These are phyloP conservation scores for Mus spretus DNA, from an alignment of 2,797 vertebrate species.

Conservation along the genomic window DNA sequence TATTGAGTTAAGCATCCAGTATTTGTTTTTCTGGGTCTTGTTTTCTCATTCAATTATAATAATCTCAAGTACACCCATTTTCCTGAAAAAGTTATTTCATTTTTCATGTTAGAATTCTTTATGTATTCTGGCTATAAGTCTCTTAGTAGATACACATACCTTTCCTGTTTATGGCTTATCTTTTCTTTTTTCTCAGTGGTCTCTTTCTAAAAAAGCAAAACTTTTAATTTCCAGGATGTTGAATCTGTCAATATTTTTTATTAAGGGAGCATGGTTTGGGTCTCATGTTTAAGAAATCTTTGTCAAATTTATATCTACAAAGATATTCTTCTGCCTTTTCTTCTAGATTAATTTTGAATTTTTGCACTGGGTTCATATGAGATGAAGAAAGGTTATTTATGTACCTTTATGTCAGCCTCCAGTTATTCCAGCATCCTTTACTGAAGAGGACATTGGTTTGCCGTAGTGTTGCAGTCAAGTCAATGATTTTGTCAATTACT, in stretches of 20 bases:
- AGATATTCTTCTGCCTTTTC: slow-evolving; percentile 27
- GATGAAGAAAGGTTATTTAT: not conserved
- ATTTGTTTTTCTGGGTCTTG: no score
- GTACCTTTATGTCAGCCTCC: not conserved
- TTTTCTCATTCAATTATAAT: not conserved
- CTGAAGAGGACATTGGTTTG: slow-evolving; percentile 29
- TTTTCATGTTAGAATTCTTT: not conserved
- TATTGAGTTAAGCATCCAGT: no score
- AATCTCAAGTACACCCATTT: not conserved
- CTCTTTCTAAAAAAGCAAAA: slow-evolving; percentile 39
- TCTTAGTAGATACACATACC: slow-evolving; percentile 30
- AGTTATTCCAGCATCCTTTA: slow-evolving; percentile 25
- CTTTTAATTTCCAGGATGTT: slow-evolving; percentile 40
- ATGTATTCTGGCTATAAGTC: not conserved
- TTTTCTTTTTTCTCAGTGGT: slow-evolving; percentile 30
- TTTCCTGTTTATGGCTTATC: not conserved
- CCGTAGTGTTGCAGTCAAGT: not conserved
- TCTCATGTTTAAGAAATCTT: slow-evolving; percentile 36
- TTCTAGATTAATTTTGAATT: not conserved
- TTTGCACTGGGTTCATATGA: slow-evolving; percentile 16
- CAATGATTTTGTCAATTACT: not conserved
- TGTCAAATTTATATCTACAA: slow-evolving; percentile 13
- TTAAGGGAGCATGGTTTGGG: not conserved
- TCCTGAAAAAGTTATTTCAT: not conserved
- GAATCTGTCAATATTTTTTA: slow-evolving; percentile 27